Evolutionary conservation across 2,888 invertebrate species (phyloP), one percentile per base, ranked within the genome.

Genomic region (Agriotes lineatus): DNA sequence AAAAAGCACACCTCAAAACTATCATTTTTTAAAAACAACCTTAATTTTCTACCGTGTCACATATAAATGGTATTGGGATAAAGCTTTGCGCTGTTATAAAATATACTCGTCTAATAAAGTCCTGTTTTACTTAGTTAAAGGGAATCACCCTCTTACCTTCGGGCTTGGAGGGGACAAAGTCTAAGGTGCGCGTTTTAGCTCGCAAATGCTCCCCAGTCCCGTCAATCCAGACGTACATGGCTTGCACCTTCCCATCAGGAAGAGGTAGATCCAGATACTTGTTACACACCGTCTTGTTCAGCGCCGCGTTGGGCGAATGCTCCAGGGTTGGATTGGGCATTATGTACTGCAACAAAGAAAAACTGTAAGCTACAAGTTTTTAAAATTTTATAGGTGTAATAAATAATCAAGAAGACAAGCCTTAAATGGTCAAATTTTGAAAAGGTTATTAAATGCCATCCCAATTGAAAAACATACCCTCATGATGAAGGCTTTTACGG

Each of bases 141-240:
- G n/a, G n/a, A n/a, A n/a, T n/a, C n/a, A n/a, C n/a, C n/a, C 10
- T 75, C 85, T 86, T 80, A 94, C 94, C 93, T 86, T 90, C 90
- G 2, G 94, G 90, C 74, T 86, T 85, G 74, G 88, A 89, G 1
- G 96, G 96, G 74, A 94, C 89, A 79, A 92, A 94, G 81, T 92
- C 91, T 71, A 96, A 82, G 0, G 97, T 97, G 72, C 95, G 89
- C 72, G 96, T 96, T 85, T 97, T 97, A 85, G 93, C 93, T 69
- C 96, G 88, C 60, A 96, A 80, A 79, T 92, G 89, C 83, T 96
- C 96, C 18, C 95, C 96, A 16, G 93, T 92, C 22, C 97, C 97
- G 81, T 97, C 97, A 78, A 97, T 95, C 97, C 97, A 97, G 62
- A 97, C 88, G 85, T 97, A 97, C 58, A 94, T 95, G 42, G 94